Evolutionary conservation across 2,113 vertebrate genomes (phyloP).

Genomic region (Lathamus discolor): DNA sequence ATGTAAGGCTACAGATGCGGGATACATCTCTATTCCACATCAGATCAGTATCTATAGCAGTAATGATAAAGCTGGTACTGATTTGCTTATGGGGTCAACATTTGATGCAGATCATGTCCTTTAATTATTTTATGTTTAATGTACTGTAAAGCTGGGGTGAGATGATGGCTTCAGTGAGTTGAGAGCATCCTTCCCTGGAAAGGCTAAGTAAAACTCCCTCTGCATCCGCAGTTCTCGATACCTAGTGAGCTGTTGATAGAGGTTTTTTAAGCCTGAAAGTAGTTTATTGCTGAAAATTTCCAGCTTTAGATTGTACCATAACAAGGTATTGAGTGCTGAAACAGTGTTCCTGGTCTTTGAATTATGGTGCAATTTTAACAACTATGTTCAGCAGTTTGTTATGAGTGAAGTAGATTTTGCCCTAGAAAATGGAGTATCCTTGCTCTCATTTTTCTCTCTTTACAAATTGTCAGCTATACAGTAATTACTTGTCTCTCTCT

Average conservation of each 20-base stretch:
- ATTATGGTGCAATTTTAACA: not conserved
- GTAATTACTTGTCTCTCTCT: not conserved
- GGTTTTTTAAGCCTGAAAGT: not conserved
- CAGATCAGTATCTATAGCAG: not conserved
- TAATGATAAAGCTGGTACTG: not conserved
- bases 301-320: not conserved
- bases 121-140: not conserved
- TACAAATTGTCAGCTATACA: not conserved
- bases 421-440: not conserved
- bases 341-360: not conserved
- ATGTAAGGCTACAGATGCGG: not conserved
- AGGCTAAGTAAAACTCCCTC: not conserved
- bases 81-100: not conserved
- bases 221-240: fast-evolving
- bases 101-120: not conserved
- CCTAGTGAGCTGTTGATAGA: not conserved
- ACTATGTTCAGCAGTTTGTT: not conserved
- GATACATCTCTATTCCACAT: not conserved
- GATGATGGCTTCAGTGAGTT: not conserved
- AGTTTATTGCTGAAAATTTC: not conserved
- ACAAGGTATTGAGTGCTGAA: not conserved
- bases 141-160: not conserved
- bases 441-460: not conserved
- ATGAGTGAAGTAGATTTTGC: not conserved
- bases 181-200: not conserved